Evolutionary conservation across 2,888 invertebrate genomes (phyloP).

Genomic region (Chaitophorus viminalis): DNA sequence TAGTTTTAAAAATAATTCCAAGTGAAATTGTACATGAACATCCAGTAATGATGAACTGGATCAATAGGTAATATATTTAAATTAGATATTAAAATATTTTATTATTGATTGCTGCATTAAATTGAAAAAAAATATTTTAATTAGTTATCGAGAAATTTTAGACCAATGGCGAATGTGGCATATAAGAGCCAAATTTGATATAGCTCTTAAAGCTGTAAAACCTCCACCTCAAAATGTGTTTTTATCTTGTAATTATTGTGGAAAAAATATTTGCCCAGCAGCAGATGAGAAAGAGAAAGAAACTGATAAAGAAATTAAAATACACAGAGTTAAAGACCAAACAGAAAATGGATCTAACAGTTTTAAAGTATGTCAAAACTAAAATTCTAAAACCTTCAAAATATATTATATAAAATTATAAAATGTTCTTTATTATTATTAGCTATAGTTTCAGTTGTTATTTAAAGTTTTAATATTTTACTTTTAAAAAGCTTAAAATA

Average conservation of each 20-base stretch:
- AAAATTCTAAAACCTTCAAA: background rate
- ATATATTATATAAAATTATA: background rate
- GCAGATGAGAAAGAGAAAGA: constrained; percentile 49
- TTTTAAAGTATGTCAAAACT: constrained; percentile 37
- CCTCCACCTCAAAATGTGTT: constrained; percentile 76
- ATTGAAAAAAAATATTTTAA: constrained; percentile 62
- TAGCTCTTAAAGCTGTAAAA: constrained; percentile 75
- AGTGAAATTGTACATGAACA: constrained; percentile 75
- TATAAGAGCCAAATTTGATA: constrained; percentile 89
- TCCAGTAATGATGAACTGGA: constrained; percentile 75
- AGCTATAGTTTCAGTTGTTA: no score
- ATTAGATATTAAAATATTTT: background rate
- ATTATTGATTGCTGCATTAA: no score
- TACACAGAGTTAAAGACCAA: constrained; percentile 55
- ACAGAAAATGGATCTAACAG: constrained; percentile 51
- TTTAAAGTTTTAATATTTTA: background rate
- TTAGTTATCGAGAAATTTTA: constrained; percentile 83
- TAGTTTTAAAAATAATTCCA: constrained; percentile 81
- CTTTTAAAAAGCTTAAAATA: background rate
- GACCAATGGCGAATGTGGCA: constrained; percentile 93
- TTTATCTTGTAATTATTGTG: constrained; percentile 94
- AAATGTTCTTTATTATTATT: background rate
- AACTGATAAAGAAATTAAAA: constrained; percentile 36
- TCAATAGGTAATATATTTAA: constrained; percentile 71
- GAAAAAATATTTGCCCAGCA: constrained; percentile 84